Evolutionary conservation across 2,888 invertebrate species (phyloP).

Genomic region (Rosalia funebris): DNA sequence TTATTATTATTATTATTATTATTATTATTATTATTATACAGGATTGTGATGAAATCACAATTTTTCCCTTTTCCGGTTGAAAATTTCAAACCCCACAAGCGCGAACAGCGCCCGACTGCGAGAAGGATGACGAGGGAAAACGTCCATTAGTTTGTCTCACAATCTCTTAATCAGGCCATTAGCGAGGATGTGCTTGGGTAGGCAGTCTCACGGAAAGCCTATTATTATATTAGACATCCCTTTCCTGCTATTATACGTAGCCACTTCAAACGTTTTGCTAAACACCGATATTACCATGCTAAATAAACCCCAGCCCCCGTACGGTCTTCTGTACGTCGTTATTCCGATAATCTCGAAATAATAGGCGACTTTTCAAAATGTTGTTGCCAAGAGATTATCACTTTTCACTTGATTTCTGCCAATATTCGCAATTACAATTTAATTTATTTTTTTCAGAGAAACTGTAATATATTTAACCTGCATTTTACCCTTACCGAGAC

Average conservation of each 20-base stretch:
- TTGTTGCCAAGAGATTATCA: too few relatives aligned
- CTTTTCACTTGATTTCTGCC: too few relatives aligned
- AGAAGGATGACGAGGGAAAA: slow-evolving; percentile 41
- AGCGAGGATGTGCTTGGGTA: slow-evolving; percentile 61
- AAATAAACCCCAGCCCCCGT: slow-evolving; percentile 33
- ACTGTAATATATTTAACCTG: too few relatives aligned
- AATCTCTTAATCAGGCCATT: slow-evolving; percentile 67
- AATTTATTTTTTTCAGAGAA: too few relatives aligned
- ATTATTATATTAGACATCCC: slow-evolving; percentile 64
- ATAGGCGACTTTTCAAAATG: background rate
- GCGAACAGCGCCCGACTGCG: slow-evolving; percentile 29
- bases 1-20: too few relatives aligned
- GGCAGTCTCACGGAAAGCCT: slow-evolving; percentile 62
- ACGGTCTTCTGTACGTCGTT: background rate
- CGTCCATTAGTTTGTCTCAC: slow-evolving; percentile 59
- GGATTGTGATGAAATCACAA: too few relatives aligned
- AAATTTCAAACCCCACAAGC: slow-evolving; percentile 15
- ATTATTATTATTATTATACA: too few relatives aligned
- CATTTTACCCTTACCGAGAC: too few relatives aligned
- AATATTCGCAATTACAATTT: too few relatives aligned
- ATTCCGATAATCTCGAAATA: slow-evolving; percentile 4
- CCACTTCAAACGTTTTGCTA: slow-evolving; percentile 52
- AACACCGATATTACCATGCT: slow-evolving; percentile 40
- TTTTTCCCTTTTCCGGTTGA: background rate
- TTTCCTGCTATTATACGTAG: slow-evolving; percentile 56